Base-by-base conservation (phyloP, 2,113 vertebrate species). In the Leucopsar rothschildi region DNA sequence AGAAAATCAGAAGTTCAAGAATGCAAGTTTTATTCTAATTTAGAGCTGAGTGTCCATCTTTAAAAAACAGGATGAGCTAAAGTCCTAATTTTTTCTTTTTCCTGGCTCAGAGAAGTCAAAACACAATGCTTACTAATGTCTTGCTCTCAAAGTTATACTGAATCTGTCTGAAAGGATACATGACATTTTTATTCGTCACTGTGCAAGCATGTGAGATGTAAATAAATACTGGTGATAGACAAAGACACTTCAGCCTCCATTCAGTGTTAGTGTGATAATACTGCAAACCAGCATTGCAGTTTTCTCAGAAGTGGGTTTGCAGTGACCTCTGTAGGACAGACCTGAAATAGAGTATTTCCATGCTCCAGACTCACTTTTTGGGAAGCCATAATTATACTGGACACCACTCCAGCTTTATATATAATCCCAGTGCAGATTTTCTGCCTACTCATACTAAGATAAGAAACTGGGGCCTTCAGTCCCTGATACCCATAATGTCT, bases 311-410 rank as follows among this genome's bases (percentile, higher is more conserved):
- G 40, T 60, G 49, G 37, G n/a, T 91, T 85, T 87, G 78, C 78
- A 95, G 90, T 91, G 96, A 96, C 96, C 93, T 90, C 96, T 96
- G 73, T 82, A 96, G 96, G 95, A 93, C 53, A 45, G 61, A 85
- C 5, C 14, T 49, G 44, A 79, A 9, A 59, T 24, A 47, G 15
- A 27, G 39, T 39, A 21, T 31, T 8, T 70, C 73, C 33, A 4
- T 6, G 4, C 22, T 77, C 20, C 50, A 40, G 53, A 28, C n/a
- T 76, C 13, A 5, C 15, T 59, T 61, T 63, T 13, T 66, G 45
- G 23, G 31, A 93, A 91, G 21, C 59, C 20, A 1, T 15, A 25
- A 27, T 59, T 45, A 8, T n/a, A 12, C 3, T 28, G 24, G 25
- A 65, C 19, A 10, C 22, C 40, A n/a, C 50, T 53, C 31, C 21